A percentile compares a stretch with the other conserved stretches of the same genome.
Conservation (phyloP, 30 jellyfish, hydroid and myxozoan genomes). For the Morbakka virulenta region DNA sequence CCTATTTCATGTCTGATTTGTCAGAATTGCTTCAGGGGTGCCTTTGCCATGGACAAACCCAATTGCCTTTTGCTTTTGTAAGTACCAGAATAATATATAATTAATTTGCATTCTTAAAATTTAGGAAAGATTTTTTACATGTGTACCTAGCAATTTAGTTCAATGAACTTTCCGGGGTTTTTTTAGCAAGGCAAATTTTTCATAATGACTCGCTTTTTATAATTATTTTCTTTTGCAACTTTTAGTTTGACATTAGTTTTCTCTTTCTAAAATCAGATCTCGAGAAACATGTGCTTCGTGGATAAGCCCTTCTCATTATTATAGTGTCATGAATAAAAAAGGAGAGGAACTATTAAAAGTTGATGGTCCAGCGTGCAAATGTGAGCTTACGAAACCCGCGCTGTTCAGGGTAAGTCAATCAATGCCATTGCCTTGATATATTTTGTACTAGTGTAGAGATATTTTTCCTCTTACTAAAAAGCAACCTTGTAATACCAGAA, state of each 20-base stretch:
- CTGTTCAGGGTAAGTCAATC: slow-evolving; percentile 60
- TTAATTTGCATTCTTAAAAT: background rate
- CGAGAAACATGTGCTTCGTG: slow-evolving; percentile 68
- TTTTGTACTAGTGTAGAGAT: no score
- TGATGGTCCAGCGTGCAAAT: slow-evolving; percentile 74
- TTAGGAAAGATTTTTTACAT: background rate
- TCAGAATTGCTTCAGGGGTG: no score
- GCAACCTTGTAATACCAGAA: no score
- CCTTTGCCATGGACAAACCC: no score
- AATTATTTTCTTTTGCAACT: background rate
- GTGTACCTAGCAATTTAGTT: background rate
- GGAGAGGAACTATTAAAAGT: slow-evolving; percentile 35
- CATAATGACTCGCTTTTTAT: background rate
- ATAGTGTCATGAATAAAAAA: slow-evolving; percentile 36
- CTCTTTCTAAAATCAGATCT: slow-evolving; percentile 25
- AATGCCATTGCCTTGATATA: no score
- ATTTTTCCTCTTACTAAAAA: no score
- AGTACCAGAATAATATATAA: no score
- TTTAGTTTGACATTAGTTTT: background rate
- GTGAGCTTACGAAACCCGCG: slow-evolving; percentile 46
- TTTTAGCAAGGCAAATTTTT: background rate
- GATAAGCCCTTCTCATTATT: slow-evolving; percentile 59
- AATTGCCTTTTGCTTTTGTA: no score
- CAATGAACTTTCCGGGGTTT: background rate
- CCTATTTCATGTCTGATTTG: no score